Conservation (phyloP, 2,888 invertebrate species). For the Helobdella robusta region DNA sequence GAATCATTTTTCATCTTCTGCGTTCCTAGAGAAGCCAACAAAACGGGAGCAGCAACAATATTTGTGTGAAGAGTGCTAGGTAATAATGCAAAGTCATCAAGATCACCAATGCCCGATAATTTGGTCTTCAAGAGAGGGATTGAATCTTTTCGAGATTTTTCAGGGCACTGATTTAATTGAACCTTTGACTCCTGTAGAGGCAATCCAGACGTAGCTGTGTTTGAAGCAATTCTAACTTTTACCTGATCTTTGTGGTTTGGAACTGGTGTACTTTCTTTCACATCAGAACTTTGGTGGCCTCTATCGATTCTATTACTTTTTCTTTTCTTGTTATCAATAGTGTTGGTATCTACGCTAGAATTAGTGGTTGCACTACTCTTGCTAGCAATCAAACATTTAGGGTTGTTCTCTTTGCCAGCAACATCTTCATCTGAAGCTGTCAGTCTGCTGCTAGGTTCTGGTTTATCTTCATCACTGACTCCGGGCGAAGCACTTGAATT, state of each 20-base stretch:
- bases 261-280: neutral
- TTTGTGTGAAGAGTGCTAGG: constrained; percentile 30
- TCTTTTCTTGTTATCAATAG: constrained; percentile 12
- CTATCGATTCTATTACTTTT: neutral
- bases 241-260: neutral
- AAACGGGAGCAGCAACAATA: constrained; percentile 20
- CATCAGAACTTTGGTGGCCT: too few species aligned
- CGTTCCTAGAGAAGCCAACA: neutral
- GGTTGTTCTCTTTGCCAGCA: neutral
- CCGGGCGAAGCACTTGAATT: constrained; percentile 38
- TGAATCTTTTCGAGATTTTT: neutral
- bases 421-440: neutral
- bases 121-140: constrained; percentile 2
- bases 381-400: neutral
- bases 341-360: too few species aligned
- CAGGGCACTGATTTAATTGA: constrained; percentile 7
- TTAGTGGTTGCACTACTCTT: neutral
- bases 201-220: neutral
- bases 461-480: constrained; percentile 11
- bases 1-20: constrained; percentile 2
- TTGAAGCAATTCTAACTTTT: neutral
- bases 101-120: constrained; percentile 44
- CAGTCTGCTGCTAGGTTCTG: neutral
- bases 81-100: constrained; percentile 46
- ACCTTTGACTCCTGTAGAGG: constrained; percentile 19